Base-by-base conservation (phyloP, 2,113 vertebrate genomes). In the Tympanuchus pallidicinctus region DNA sequence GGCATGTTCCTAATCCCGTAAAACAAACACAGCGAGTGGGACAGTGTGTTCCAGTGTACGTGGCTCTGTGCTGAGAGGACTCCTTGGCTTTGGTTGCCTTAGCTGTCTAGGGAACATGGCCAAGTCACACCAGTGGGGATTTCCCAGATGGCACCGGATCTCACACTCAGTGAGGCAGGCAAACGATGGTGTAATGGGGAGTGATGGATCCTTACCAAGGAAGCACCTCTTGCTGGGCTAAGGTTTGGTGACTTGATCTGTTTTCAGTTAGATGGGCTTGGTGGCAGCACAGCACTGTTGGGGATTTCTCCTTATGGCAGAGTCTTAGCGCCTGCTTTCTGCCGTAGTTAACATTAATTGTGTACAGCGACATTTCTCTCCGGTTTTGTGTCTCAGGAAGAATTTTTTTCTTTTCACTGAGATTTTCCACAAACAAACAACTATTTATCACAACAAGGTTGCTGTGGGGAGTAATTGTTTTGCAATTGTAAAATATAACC, bases 1-100 rank as follows among this genome's bases (percentile, higher is more conserved):
- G 75, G 69, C 65, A 45, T 69, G 76, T 54, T 92, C 45, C 73
- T 92, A 77, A 92, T 92, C 75, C 76, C 42, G 40, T 78, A 36
- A 77, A 88, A 27, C 57, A 91, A 92, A 57, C 57, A 86, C 30
- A 88, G 47, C 0, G 0, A 93, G 89, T 2, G 3, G 85, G 63
- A 92, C 69, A 72, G 76, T 72, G 28, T 1, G 27, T 91, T 77
- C 75, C 87, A 86, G 90, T 9, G 14, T 70, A 78, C 1, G 9
- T 90, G 90, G 61, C 63, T 42, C 18, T 71, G 71, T 11, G 14
- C 52, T 75, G 65, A 79, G 73, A 90, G 21, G 14, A 42, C 34
- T 88, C 8, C 0, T 8, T 88, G 63, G 50, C 81, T 86, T 18
- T 1, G 1, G 36, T 40, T 13, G 6, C 57, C 13, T 43, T 0